These are phyloP conservation scores for Vulpes lagopus DNA, from an alignment of 2,113 vertebrate species.

Conservation along the genomic window DNA sequence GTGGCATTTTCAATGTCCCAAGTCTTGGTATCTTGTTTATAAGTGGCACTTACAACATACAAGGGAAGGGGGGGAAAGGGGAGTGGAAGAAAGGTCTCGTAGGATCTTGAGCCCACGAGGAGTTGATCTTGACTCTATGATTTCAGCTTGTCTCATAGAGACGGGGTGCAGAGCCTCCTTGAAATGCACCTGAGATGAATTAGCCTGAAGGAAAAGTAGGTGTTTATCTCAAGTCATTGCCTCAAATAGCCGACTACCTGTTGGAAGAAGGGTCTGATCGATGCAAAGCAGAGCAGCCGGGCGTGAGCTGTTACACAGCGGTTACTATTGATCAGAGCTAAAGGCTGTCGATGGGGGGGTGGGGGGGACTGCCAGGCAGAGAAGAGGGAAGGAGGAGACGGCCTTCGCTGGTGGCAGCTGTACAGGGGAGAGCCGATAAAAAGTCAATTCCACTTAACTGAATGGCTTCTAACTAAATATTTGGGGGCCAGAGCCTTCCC, in stretches of 20 bases:
- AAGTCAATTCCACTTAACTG: constrained; percentile 99
- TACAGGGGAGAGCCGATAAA: constrained; percentile 93
- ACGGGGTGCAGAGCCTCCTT: constrained; percentile 52
- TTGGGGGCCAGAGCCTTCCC: constrained; percentile 87
- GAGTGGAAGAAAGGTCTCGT: background rate
- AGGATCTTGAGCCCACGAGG: background rate
- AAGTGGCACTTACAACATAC: constrained; percentile 69
- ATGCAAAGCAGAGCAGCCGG: constrained; percentile 90
- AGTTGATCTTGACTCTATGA: background rate
- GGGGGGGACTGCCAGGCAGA: constrained; percentile 91
- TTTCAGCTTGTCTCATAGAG: constrained; percentile 11
- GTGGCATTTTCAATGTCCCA: constrained; percentile 63
- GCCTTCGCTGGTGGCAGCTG: constrained; percentile 93
- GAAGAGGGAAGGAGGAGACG: constrained; percentile 89
- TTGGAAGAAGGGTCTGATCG: constrained; percentile 93
- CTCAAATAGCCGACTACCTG: constrained; percentile 89
- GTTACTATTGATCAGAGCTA: constrained; percentile 94
- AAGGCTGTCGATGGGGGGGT: constrained; percentile 96
- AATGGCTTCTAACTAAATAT: constrained; percentile 98
- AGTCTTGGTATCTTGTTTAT: constrained; percentile 58
- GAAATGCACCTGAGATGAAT: constrained; percentile 77
- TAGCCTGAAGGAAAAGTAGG: constrained; percentile 84
- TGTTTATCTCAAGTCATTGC: constrained; percentile 83
- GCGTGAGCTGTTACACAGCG: constrained; percentile 92
- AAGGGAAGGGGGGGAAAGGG: background rate